Base-by-base conservation (phyloP, 2,113 vertebrate genomes). In the Nanger granti region DNA sequence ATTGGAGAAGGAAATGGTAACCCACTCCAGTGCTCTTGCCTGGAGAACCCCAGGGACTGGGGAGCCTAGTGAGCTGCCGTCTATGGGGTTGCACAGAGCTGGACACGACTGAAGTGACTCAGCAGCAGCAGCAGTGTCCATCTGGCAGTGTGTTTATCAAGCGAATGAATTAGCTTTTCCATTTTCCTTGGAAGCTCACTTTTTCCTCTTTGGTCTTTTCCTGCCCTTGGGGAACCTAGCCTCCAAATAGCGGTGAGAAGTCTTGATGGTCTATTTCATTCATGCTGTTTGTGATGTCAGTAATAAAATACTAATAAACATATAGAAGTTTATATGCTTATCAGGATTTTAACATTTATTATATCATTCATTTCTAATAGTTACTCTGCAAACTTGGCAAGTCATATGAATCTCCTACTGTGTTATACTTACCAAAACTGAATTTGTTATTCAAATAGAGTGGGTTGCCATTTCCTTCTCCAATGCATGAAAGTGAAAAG, bases 91-190 rank as follows among this genome's bases (percentile, higher is more conserved):
- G 2, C 26, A 28, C 10, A 28, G 26, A 28, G 26, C 12, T 0
- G 59, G 4, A 60, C 4, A 60, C 2, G 1, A 60, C 59, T 60
- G 59, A 60, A 60, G 11, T 0, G 10, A 60, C 59, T 60, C 4
- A 60, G 59, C 59, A 60, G 26, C 59, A 60, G 26, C 59, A 60
- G 26, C 26, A 60, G 26, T 11, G 5, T 55, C 59, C 8, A 0
- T 93, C 31, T 93, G 28, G 49, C 41, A 13, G 47, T 31, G 6
- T 76, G 64, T 86, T 97, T 89, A 91, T 37, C 29, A 87, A 79
- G 26, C 8, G 49, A 66, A 60, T 92, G 11, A 47, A 60, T 94
- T 34, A 76, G 10, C 28, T 55, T 89, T 91, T 82, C 17, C 12
- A 44, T 60, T 4, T 24, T 49, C 6, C 49, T 92, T 54, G 26